phyloP scores from a whole-genome alignment of 2,113 vertebrate genomes.

The Centropus unirufus region DNA sequence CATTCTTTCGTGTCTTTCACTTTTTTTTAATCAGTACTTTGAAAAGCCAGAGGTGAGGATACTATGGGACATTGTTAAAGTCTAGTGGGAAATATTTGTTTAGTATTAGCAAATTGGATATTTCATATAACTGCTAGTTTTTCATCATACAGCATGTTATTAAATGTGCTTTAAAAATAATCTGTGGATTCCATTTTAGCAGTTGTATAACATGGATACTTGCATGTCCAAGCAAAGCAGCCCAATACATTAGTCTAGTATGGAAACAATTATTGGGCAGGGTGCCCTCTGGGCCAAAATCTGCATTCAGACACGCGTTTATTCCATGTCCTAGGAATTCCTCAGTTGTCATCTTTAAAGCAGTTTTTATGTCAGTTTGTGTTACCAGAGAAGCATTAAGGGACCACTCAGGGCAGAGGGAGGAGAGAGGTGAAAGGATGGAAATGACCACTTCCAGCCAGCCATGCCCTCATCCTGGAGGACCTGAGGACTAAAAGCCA shows the following conservation, averaged over 20 bases:
- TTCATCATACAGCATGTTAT: not conserved
- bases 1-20: not conserved
- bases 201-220: not conserved
- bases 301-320: not conserved
- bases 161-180: conserved; percentile 27
- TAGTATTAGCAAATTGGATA: not conserved
- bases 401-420: not conserved
- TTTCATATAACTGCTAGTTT: not conserved
- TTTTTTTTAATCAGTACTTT: not conserved
- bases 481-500: not conserved
- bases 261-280: not conserved
- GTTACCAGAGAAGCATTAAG: not conserved
- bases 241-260: not conserved
- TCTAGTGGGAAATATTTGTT: not conserved
- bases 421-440: not conserved
- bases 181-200: not conserved
- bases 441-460: not conserved
- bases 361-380: not conserved
- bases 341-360: not conserved
- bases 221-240: conserved; percentile 46
- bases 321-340: not conserved
- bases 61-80: not conserved
- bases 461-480: not conserved
- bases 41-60: not conserved
- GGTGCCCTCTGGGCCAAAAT: conserved; percentile 17